Percentiles rank a stretch among this genome's conserved stretches.
Conservation (phyloP, 2,888 invertebrate species). For the Luffia ferchaultella region DNA sequence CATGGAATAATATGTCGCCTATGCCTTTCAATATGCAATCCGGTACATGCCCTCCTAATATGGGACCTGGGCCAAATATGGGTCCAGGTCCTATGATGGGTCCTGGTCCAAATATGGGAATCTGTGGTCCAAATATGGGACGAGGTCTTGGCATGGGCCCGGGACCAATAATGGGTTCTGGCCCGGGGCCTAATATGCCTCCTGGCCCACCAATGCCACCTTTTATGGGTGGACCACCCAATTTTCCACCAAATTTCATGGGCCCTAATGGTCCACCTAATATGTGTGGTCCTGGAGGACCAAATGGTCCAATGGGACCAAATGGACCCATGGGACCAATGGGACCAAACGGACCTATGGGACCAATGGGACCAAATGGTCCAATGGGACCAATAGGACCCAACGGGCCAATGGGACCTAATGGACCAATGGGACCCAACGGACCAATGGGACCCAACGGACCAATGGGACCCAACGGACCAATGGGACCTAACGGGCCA, state of each 20-base stretch:
- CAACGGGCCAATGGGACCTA: not conserved
- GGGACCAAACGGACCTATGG: constrained; percentile 4
- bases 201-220: constrained; percentile 7
- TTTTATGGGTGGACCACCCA: constrained; percentile 4
- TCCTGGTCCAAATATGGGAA: constrained; percentile 13
- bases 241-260: constrained; percentile 19
- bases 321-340: constrained; percentile 7
- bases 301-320: constrained; percentile 7
- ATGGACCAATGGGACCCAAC: not conserved
- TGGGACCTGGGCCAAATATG: constrained; percentile 18
- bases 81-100: constrained; percentile 17
- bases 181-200: constrained; percentile 8
- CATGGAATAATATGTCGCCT: not conserved
- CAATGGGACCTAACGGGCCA: not conserved
- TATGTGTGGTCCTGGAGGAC: constrained; percentile 11
- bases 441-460: not conserved
- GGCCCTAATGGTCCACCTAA: constrained; percentile 9
- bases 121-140: constrained; percentile 17
- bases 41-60: not conserved
- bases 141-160: not conserved
- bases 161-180: constrained; percentile 4
- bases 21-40: constrained; percentile 1
- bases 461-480: not conserved
- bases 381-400: constrained; percentile 11
- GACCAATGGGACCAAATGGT: not conserved